phyloP scores from a whole-genome alignment of 2,888 invertebrate genomes.

The Netelia inedita region DNA sequence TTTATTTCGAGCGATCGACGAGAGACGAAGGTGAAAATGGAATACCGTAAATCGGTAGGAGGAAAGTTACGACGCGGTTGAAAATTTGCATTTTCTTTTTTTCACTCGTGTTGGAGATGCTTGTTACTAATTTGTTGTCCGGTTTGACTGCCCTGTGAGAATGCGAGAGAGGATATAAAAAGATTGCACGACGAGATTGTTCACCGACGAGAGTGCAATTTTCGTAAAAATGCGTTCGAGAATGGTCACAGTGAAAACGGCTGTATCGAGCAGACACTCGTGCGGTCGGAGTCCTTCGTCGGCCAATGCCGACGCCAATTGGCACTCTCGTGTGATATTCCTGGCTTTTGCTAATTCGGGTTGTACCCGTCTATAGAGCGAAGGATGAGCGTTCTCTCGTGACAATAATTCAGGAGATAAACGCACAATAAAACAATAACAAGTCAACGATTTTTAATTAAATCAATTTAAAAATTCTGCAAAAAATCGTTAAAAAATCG shows the following conservation, averaged over 20 bases:
- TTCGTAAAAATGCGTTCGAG: not conserved
- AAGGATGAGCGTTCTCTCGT: not conserved
- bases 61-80: too few species aligned
- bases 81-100: too few species aligned
- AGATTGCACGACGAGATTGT: not conserved
- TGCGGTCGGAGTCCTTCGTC: slow-evolving; percentile 28
- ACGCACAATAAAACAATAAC: not conserved
- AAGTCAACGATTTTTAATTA: not conserved
- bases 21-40: too few species aligned
- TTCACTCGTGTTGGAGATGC: too few species aligned
- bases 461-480: too few species aligned
- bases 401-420: not conserved
- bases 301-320: slow-evolving; percentile 48
- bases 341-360: slow-evolving; percentile 45
- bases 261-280: too few species aligned
- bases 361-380: slow-evolving; percentile 7
- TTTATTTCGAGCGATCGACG: too few species aligned
- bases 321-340: slow-evolving; percentile 55
- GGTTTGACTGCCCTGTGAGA: not conserved
- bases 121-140: not conserved
- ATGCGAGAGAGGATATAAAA: not conserved
- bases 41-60: too few species aligned
- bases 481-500: too few species aligned
- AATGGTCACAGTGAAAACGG: not conserved
- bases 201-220: slow-evolving; percentile 2